A percentile compares a stretch with the other conserved stretches of the same genome.
phyloP scores from a whole-genome alignment of 2,888 invertebrate genomes.

The Hemithea aestivaria region DNA sequence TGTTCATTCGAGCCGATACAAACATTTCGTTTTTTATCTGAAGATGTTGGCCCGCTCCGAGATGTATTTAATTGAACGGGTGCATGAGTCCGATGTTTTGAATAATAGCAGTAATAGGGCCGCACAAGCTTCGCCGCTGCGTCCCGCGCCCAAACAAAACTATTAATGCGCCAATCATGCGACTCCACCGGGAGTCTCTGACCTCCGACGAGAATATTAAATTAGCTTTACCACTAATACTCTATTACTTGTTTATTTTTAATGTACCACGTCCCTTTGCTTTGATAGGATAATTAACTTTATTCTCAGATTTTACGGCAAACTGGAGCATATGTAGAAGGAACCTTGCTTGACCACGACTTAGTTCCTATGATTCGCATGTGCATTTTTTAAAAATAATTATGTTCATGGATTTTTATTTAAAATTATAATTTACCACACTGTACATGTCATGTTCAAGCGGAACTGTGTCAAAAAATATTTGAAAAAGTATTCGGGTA shows the following conservation, averaged over 20 bases:
- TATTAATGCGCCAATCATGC: constrained; percentile 34
- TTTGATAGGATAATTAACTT: too few relatives aligned
- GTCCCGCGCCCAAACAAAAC: constrained; percentile 42
- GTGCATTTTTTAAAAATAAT: too few relatives aligned
- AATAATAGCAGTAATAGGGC: constrained; percentile 61
- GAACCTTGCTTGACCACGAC: too few relatives aligned
- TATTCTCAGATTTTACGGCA: constrained; percentile 6
- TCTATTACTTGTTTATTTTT: constrained; percentile 7
- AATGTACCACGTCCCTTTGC: constrained; percentile 5
- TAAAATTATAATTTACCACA: too few relatives aligned
- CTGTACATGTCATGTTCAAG: too few relatives aligned
- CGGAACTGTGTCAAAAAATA: too few relatives aligned
- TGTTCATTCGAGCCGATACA: constrained; percentile 50
- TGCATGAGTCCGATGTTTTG: constrained; percentile 67
- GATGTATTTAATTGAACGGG: constrained; percentile 64
- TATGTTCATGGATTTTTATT: too few relatives aligned
- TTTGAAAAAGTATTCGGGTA: too few relatives aligned
- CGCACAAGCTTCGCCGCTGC: constrained; percentile 43
- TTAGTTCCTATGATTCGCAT: too few relatives aligned
- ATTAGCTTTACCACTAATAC: constrained; percentile 13
- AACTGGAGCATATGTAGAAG: too few relatives aligned
- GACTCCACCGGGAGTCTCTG: constrained; percentile 3
- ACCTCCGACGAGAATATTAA: constrained; percentile 17
- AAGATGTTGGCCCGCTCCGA: constrained; percentile 56
- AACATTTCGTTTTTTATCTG: constrained; percentile 48